A percentile compares a stretch with the other conserved stretches of the same genome.
Conservation (phyloP, 2,797 vertebrate species). For the Rallus crepitans region DNA sequence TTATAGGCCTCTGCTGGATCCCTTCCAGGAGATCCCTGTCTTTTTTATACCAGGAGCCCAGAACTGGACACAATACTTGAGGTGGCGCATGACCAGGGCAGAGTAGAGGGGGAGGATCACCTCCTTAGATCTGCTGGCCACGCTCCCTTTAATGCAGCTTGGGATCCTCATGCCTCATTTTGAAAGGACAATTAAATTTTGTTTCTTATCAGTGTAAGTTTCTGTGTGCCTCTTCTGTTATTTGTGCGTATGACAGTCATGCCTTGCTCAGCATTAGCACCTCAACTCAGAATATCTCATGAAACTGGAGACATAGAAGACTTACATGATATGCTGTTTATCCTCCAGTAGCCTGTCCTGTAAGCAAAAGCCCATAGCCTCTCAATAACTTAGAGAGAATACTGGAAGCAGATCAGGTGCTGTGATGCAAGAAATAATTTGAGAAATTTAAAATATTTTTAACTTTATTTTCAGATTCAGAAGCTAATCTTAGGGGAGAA, state of each 20-base stretch:
- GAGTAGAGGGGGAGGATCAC: no score
- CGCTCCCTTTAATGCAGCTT: no score
- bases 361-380: neutral
- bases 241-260: neutral
- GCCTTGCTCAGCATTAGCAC: neutral
- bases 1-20: no score
- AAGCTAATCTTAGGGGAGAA: neutral
- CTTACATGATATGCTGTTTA: neutral
- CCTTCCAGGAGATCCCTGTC: no score
- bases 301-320: neutral
- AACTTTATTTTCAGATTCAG: neutral
- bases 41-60: no score
- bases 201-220: neutral
- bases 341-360: neutral
- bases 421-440: neutral
- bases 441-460: neutral
- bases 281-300: neutral
- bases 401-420: neutral
- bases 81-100: no score
- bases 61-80: no score
- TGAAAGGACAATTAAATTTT: neutral
- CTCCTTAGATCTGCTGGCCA: no score
- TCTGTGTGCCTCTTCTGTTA: neutral
- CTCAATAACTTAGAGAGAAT: neutral
- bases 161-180: neutral